phyloP scores from a whole-genome alignment of 2,113 vertebrate genomes.

The Pseudolaguvia tuberculata region DNA sequence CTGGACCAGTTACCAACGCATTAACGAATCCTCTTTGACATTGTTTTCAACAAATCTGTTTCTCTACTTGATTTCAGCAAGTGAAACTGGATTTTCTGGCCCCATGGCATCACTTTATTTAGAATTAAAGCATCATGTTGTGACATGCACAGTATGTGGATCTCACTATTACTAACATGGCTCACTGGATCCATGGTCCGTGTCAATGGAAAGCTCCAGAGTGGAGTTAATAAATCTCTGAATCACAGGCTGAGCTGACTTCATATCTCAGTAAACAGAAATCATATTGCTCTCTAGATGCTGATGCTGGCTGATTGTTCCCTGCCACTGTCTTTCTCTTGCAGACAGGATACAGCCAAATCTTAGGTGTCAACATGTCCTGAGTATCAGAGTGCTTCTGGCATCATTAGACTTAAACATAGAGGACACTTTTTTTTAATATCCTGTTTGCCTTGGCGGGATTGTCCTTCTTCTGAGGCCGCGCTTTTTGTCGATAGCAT shows the following conservation, averaged over 20 bases:
- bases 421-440: conserved; percentile 46
- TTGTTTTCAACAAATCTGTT: background rate
- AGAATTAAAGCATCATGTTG: conserved; percentile 20
- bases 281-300: conserved; percentile 62
- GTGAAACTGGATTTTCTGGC: background rate
- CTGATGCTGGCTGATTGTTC: conserved; percentile 26
- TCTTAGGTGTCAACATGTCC: conserved; percentile 36
- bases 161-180: conserved; percentile 12
- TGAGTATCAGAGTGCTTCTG: background rate
- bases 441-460: conserved; percentile 35
- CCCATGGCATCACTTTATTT: conserved; percentile 10
- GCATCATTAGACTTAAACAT: conserved; percentile 45
- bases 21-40: background rate
- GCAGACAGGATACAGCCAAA: conserved; percentile 33
- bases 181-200: background rate
- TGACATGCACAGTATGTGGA: conserved; percentile 9
- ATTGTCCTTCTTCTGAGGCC: conserved; percentile 21
- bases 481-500: conserved; percentile 27
- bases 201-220: conserved; percentile 25
- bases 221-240: conserved; percentile 38
- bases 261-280: conserved; percentile 78
- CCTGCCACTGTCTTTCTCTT: conserved; percentile 6
- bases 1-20: background rate
- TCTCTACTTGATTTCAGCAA: background rate
- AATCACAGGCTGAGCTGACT: conserved; percentile 28